Base-by-base conservation (phyloP, 2,113 vertebrate genomes). In the Potamarius usumacintae region DNA sequence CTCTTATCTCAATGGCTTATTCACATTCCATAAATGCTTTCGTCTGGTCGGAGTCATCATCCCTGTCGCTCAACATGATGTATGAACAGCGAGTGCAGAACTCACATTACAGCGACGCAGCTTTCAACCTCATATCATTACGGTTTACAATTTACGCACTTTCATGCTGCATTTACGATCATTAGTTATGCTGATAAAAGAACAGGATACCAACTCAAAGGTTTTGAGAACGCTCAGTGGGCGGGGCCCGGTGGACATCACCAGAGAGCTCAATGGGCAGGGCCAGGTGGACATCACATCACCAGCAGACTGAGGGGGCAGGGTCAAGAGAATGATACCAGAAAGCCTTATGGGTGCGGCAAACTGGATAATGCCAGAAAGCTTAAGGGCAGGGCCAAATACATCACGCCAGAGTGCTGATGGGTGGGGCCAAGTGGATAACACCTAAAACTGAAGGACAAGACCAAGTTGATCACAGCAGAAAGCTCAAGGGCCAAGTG, bases 11-110 rank as follows among this genome's bases (percentile, higher is more conserved):
- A 27, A 53, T 4, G 1, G 22, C 62, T 58, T 86, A 48, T 86
- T 86, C 62, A 11, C 85, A 58, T 65, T 63, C 76, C 11, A 8
- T 77, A 67, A 86, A 48, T 50, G 74, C 42, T n/a, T 78, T 60
- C 18, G 62, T 42, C 65, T 62, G 69, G 57, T 55, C 79, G 67
- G 30, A 85, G 80, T 60, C 76, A 80, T 85, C 62, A 11, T 50
- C 9, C 34, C 80, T 74, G 7, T 60, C 10, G 3, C 30, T 48
- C 1, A 30, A 52, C 17, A 52, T 69, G 1, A n/a, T 22, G 17
- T 7, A 60, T 60, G 9, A 34, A 34, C 55, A 42, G 18, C 17
- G 27, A 60, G 30, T 20, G 2, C 53, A 18, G 57, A 30, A 80
- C 53, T 5, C 7, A 7, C 17, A 34, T 81, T 11, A 42, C 17